Evolutionary conservation across 2,888 invertebrate species (phyloP), one percentile per base, ranked within the genome.

Genomic region (Cataglyphis cursor): DNA sequence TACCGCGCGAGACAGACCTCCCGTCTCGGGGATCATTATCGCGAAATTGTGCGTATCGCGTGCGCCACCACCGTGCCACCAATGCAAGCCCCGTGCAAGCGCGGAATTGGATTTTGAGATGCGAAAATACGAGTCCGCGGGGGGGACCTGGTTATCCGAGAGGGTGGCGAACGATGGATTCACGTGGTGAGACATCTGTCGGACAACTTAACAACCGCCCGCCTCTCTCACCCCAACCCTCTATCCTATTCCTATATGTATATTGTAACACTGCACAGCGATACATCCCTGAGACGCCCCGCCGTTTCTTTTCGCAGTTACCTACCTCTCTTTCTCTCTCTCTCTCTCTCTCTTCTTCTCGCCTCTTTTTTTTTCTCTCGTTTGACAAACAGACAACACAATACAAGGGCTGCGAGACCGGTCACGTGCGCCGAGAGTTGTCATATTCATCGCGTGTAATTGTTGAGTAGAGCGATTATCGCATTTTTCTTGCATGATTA

Each of bases 131-230:
- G 70, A 84, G 83, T 84, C 48, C 51, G 72, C 21, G 72, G 80
- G 78, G 59, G 57, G 68, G 75, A 65, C 35, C 64, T 38, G 68
- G 68, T 66, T 44, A 62, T 62, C 82, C 54, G 65, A 65, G 44
- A 61, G 75, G 31, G 82, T 24, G 61, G 5, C 48, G 18, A 48
- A 92, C 88, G 90, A 84, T 86, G 93, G 92, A 92, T 93, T 94
- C 94, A 94, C 92, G 94, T 91, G 91, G 94, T 90, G 94, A 93
- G 93, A 94, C 94, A 94, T 94, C 94, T 94, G 94, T 94, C 93
- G 93, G 91, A 92, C 94, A 92, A 94, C 93, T 93, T 92, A 93
- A 94, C 93, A 91, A 91, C 93, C 91, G 89, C 90, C 89, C 90
- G 89, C 87, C 90, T 89, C 87, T 89, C 88, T 87, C 88, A 84